Evolutionary conservation across 2,888 invertebrate species (phyloP).

Genomic region (Machimus atricapillus): DNA sequence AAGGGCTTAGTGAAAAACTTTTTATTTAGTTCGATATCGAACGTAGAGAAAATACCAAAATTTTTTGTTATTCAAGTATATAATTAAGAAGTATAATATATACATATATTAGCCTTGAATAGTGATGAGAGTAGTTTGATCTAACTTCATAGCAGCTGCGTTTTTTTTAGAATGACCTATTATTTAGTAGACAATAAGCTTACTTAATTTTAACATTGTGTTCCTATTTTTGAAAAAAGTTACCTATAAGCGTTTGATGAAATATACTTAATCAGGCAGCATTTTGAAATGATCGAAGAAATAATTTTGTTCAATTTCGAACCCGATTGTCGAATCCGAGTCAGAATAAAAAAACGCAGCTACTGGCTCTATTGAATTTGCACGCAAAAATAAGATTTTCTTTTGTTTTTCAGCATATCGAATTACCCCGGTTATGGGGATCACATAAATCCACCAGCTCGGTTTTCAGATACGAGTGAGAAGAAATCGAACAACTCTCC

Average conservation of each 20-base stretch:
- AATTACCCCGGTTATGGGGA: constrained; percentile 83
- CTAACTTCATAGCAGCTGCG: not conserved
- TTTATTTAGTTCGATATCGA: not conserved
- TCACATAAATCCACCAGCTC: constrained; percentile 84
- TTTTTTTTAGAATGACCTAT: not conserved
- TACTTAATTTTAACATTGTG: too few relatives aligned
- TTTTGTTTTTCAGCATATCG: constrained; percentile 69
- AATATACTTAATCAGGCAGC: not conserved
- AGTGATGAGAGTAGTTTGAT: not conserved
- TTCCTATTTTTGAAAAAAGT: too few relatives aligned
- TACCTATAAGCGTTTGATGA: not conserved
- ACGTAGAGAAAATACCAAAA: not conserved
- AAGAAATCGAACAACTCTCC: constrained; percentile 62
- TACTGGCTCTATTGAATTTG: not conserved
- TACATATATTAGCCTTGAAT: not conserved
- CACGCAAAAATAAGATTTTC: not conserved
- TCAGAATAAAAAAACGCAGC: not conserved
- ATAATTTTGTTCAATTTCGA: not conserved
- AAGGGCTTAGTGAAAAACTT: not conserved
- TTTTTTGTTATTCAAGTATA: not conserved
- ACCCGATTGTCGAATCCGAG: not conserved
- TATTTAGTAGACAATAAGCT: not conserved
- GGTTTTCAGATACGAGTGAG: constrained; percentile 76
- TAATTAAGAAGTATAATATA: not conserved
- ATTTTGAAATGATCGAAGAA: not conserved